A percentile compares a stretch with the other conserved stretches of the same genome.
Conservation (phyloP, 2,888 invertebrate genomes). For the Lasioglossum malachurum region DNA sequence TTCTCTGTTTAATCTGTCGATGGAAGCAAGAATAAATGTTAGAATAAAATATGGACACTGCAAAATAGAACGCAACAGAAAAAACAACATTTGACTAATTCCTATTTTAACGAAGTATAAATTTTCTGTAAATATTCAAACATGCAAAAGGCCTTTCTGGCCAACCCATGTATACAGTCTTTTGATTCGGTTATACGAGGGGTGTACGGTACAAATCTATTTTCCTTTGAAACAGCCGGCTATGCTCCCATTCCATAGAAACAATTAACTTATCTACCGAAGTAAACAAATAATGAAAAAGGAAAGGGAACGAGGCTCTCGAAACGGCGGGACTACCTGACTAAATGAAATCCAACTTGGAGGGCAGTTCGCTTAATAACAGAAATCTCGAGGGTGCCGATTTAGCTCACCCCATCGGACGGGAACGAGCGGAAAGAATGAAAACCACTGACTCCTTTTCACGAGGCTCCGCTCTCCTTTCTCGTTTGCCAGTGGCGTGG, state of each 20-base stretch:
- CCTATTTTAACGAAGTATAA: not conserved
- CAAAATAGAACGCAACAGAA: not conserved
- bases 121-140: not conserved
- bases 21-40: no score
- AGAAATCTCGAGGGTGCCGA: conserved; percentile 65
- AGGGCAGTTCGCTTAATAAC: conserved; percentile 63
- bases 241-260: not conserved
- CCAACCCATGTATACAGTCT: not conserved
- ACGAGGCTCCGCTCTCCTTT: conserved; percentile 10
- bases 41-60: not conserved
- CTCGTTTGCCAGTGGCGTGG: not conserved
- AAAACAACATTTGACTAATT: not conserved
- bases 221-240: not conserved
- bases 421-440: conserved; percentile 43
- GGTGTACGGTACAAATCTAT: not conserved
- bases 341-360: conserved; percentile 63
- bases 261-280: conserved; percentile 43
- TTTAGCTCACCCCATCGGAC: conserved; percentile 51
- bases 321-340: conserved; percentile 43
- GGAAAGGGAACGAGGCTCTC: not conserved
- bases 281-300: conserved; percentile 49
- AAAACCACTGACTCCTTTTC: conserved; percentile 57
- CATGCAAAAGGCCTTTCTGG: not conserved
- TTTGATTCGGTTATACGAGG: not conserved
- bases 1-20: not conserved